phyloP scores from a whole-genome alignment of 2,888 invertebrate genomes.

The Beris chalybata region DNA sequence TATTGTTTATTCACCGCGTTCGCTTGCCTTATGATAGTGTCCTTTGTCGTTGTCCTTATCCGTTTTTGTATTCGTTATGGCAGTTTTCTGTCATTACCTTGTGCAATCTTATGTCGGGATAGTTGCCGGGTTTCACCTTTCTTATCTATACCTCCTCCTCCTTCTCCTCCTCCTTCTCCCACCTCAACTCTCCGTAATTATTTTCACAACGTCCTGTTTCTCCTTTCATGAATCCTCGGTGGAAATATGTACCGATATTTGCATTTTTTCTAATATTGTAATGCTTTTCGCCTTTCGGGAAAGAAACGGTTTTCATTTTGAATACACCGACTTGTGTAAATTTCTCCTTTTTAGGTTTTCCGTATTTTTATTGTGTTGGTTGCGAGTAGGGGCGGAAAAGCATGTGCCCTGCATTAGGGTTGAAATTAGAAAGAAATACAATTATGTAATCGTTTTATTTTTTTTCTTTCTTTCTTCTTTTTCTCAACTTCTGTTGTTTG shows the following conservation, averaged over 20 bases:
- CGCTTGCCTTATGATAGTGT: slow-evolving; percentile 12
- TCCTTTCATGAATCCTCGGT: no score
- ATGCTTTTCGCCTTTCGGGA: no score
- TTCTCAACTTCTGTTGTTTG: no score
- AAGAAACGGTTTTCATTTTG: no score
- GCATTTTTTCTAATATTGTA: no score
- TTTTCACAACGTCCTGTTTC: no score
- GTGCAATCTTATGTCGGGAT: background rate
- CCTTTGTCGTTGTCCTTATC: slow-evolving; percentile 8
- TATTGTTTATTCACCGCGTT: slow-evolving; percentile 1
- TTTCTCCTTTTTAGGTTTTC: background rate
- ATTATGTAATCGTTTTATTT: slow-evolving; percentile 3
- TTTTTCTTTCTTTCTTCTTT: background rate
- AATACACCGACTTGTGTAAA: no score
- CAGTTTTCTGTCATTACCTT: no score
- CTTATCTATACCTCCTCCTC: background rate
- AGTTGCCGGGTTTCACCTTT: background rate
- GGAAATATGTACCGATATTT: no score
- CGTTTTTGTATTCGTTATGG: no score
- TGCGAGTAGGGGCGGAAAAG: background rate
- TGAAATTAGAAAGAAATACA: background rate
- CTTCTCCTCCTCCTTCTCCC: background rate
- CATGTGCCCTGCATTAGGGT: background rate
- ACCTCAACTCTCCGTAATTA: no score
- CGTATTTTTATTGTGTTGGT: background rate